Conservation (phyloP, 2,888 invertebrate species). For the Cylloceria caligata region DNA sequence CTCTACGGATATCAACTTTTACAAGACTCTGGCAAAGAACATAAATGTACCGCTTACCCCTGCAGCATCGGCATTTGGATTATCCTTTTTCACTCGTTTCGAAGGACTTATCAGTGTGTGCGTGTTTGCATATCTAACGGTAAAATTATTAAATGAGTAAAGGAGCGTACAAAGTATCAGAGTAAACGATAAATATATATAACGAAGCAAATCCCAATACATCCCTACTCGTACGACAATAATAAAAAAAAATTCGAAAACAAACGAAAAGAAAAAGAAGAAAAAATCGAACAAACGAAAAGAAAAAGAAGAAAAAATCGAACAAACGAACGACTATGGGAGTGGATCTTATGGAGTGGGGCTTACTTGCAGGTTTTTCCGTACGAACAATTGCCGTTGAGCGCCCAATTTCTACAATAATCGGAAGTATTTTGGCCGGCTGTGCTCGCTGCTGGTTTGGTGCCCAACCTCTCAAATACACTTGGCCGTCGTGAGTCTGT, state of each 20-base stretch:
- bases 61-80: constrained; percentile 80
- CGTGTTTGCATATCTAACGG: constrained; percentile 87
- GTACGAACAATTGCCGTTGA: constrained; percentile 91
- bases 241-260: constrained; percentile 7
- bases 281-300: constrained; percentile 16
- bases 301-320: constrained; percentile 4
- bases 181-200: no score
- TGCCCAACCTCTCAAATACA: constrained; percentile 93
- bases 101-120: constrained; percentile 92
- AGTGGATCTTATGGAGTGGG: constrained; percentile 1
- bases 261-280: constrained; percentile 29
- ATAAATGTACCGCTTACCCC: constrained; percentile 76
- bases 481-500: constrained; percentile 89
- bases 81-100: constrained; percentile 90
- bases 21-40: constrained; percentile 18
- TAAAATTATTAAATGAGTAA: constrained; percentile 70
- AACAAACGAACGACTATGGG: constrained; percentile 26
- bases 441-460: constrained; percentile 87
- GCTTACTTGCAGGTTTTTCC: constrained; percentile 91
- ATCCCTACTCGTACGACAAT: not conserved
- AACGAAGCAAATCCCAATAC: constrained; percentile 4
- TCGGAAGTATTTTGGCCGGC: constrained; percentile 86
- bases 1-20: not conserved
- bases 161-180: constrained; percentile 2
- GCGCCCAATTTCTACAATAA: constrained; percentile 91